Base-by-base conservation (phyloP, 2,888 invertebrate species). In the Drosophila rellima region DNA sequence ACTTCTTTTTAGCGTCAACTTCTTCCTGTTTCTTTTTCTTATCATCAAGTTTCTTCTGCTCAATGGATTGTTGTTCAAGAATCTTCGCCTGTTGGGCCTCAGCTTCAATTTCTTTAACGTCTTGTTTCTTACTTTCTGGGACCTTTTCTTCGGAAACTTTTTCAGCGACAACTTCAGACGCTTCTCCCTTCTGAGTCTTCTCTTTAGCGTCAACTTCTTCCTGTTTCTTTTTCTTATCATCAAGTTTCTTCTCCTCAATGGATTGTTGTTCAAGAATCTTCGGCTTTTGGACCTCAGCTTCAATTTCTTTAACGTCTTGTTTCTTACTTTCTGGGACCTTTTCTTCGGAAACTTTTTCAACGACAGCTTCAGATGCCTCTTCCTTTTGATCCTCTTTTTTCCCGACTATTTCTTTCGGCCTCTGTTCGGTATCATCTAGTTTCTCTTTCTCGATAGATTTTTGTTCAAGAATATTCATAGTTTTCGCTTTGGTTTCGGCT, bases 51-150 rank as follows among this genome's bases (percentile, higher is more conserved):
- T 60, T 29, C 4, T 31, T 7, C 26, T 59, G 33, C 13, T 60
- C 59, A 37, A 44, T 20, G n/a, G 26, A 5, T 54, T 50, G 20
- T 11, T 68, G 15, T 5, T 68, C 54, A 2, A 67, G 7, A 1
- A 37, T 1, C 23, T 59, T 48, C 0, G 63, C 66, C 8, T 60
- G 52, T 65, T 85, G 74, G 44, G 44, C 3, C n/a, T 67, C 80
- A 6, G 56, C 66, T 20, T 61, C 48, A 0, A 39, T 3, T 6
- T 65, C 54, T 18, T 47, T 55, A 0, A 33, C 0, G n/a, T 54
- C 69, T 8, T n/a, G 17, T 7, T 54, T 50, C 29, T 42, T 44
- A 4, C 11, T 8, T 2, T 57, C 56, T 47, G 29, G 31, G 2
- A 45, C 15, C 39, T 40, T n/a, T 18, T 71, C 59, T 17, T 64